phyloP scores from a whole-genome alignment of 2,888 invertebrate genomes.

The Pedicia rivosa region DNA sequence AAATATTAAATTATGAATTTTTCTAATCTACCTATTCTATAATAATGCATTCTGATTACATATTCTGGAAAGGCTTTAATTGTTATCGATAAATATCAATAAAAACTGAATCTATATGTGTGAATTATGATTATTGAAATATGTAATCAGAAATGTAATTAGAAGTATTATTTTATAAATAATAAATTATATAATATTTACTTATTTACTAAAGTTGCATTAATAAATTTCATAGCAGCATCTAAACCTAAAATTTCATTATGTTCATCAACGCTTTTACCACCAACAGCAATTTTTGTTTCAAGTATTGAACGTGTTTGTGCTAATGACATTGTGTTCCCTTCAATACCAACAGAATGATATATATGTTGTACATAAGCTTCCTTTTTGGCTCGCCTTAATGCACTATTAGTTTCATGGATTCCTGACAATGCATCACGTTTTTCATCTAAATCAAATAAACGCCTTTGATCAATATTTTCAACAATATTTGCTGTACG shows the following conservation, averaged over 20 bases:
- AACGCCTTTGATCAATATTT: conserved; percentile 54
- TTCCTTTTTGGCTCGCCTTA: conserved; percentile 81
- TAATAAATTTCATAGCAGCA: conserved; percentile 85
- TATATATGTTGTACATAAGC: conserved; percentile 93
- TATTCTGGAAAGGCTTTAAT: neutral
- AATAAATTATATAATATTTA: conserved; percentile 20
- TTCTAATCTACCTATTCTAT: no score
- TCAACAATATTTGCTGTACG: conserved; percentile 80
- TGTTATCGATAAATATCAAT: no score
- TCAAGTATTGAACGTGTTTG: conserved; percentile 86
- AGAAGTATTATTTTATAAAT: no score
- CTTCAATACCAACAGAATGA: conserved; percentile 94
- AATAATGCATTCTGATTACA: no score
- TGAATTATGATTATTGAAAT: no score
- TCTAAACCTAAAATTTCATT: conserved; percentile 93
- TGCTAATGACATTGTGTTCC: conserved; percentile 88
- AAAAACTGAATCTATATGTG: no score
- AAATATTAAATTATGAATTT: no score
- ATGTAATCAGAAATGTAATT: no score
- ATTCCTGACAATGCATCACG: conserved; percentile 65
- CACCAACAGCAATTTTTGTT: conserved; percentile 69
- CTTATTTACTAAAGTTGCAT: conserved; percentile 59
- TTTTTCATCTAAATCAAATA: conserved; percentile 57
- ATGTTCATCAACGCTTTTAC: conserved; percentile 90
- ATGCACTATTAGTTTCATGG: conserved; percentile 61